Conservation (phyloP, 1,140 invertebrate species). For the Drosophila pectinifera region DNA sequence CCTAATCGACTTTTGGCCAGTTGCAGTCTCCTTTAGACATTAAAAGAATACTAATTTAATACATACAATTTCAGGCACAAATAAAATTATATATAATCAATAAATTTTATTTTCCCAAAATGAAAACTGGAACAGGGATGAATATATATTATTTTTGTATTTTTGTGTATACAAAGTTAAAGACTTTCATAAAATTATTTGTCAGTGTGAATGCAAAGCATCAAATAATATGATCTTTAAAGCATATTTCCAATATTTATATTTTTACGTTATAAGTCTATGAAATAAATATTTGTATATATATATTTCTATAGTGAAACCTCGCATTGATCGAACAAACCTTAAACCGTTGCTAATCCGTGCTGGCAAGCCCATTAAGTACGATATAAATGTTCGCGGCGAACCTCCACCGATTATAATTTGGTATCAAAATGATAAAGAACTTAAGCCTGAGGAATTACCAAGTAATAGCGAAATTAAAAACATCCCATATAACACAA, state of each 20-base stretch:
- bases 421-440: constrained; percentile 89
- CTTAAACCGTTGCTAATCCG: constrained; percentile 95
- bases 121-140: no score
- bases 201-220: no score
- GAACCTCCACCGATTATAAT: constrained; percentile 96
- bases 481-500: constrained; percentile 97
- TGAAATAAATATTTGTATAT: constrained; percentile 1
- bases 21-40: no score
- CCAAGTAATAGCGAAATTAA: constrained; percentile 92
- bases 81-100: no score
- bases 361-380: constrained; percentile 96
- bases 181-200: no score
- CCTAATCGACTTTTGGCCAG: no score
- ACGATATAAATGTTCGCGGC: constrained; percentile 96
- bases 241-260: no score
- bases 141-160: no score
- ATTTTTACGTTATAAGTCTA: background rate
- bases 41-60: no score
- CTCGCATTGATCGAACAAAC: constrained; percentile 98
- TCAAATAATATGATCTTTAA: background rate
- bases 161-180: no score
- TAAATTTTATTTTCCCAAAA: no score
- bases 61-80: no score
- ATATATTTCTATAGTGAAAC: constrained; percentile 89
- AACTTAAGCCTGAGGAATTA: constrained; percentile 86